Evolutionary conservation across 2,888 invertebrate genomes (phyloP).

Genomic region (Apamea sordens): DNA sequence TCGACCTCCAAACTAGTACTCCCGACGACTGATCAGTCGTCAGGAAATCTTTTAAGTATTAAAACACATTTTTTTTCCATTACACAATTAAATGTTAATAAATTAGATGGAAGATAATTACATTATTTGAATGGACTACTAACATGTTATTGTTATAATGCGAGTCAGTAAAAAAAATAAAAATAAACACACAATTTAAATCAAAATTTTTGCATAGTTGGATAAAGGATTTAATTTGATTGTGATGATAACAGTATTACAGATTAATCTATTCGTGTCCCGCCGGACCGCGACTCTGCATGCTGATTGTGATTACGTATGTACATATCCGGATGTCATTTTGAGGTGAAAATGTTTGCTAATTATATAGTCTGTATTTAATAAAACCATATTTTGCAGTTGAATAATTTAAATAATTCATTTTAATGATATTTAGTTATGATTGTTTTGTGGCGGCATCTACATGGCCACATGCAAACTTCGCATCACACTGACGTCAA

Average conservation of each 20-base stretch:
- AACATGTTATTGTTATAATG: background rate
- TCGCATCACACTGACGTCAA: background rate
- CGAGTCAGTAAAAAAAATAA: background rate
- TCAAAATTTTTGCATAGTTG: background rate
- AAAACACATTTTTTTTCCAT: no score
- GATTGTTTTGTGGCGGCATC: background rate
- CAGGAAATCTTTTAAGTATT: no score
- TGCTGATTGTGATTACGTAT: conserved; percentile 32
- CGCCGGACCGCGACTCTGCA: conserved; percentile 17
- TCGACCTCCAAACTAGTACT: no score
- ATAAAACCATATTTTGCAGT: background rate
- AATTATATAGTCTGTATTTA: conserved; percentile 6
- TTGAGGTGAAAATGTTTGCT: conserved; percentile 23
- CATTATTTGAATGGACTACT: background rate
- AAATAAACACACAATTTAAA: background rate
- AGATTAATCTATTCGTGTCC: conserved; percentile 33
- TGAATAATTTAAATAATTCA: background rate
- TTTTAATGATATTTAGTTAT: background rate
- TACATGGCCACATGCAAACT: background rate
- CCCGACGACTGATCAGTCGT: no score
- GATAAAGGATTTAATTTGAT: background rate
- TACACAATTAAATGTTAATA: no score
- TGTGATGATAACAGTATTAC: background rate
- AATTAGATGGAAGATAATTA: background rate
- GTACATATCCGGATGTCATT: conserved; percentile 17